Conservation (phyloP, 2,113 vertebrate genomes). For the Cepphus grylle region DNA sequence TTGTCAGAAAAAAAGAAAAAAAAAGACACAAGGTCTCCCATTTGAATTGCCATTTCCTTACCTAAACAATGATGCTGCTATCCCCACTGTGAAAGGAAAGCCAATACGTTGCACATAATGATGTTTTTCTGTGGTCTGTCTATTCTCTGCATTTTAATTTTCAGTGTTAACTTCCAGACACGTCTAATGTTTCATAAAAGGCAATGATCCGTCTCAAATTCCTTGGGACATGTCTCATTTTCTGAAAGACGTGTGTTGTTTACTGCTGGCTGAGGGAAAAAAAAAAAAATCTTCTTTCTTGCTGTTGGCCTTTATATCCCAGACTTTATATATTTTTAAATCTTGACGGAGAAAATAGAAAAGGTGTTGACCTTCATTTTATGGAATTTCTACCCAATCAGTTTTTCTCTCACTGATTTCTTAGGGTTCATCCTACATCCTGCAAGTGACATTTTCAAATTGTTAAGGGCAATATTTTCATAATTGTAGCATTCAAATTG, state of each 20-base stretch:
- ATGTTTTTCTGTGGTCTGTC: conserved; percentile 44
- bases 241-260: conserved; percentile 42
- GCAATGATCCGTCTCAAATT: conserved; percentile 66
- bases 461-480: background rate
- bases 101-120: background rate
- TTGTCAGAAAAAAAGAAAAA: background rate
- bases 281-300: background rate
- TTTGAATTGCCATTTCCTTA: conserved; percentile 37
- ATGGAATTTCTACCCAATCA: background rate
- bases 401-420: background rate
- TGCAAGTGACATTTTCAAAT: background rate
- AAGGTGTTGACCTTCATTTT: background rate
- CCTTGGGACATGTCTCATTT: conserved; percentile 43
- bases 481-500: background rate
- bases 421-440: background rate
- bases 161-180: conserved; percentile 47
- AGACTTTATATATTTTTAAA: background rate
- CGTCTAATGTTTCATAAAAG: conserved; percentile 62
- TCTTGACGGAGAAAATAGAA: conserved; percentile 1
- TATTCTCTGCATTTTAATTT: conserved; percentile 60
- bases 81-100: background rate
- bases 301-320: background rate
- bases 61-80: conserved; percentile 31
- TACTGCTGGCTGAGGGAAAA: background rate
- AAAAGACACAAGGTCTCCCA: background rate